Evolutionary conservation across 2,113 vertebrate genomes (phyloP).

Genomic region (Hymenochirus boettgeri): DNA sequence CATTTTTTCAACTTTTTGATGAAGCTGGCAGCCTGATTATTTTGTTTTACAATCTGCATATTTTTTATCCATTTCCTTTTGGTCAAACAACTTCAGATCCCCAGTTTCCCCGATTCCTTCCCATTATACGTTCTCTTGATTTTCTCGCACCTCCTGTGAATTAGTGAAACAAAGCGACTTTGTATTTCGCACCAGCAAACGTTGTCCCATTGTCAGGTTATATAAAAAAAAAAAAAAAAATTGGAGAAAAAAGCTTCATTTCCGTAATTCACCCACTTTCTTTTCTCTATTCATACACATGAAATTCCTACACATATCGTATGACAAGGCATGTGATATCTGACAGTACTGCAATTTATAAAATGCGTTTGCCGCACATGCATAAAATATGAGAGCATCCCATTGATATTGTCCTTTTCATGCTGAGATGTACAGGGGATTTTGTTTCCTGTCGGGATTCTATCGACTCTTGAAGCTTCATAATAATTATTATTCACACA

Average conservation of each 20-base stretch:
- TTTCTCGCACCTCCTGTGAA: constrained; percentile 20
- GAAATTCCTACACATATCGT: not conserved
- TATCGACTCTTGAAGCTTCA: too few species aligned
- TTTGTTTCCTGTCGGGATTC: too few species aligned
- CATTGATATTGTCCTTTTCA: too few species aligned
- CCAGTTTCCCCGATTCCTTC: not conserved
- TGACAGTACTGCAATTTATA: constrained; percentile 30
- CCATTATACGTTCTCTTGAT: constrained; percentile 18
- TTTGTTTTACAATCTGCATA: constrained; percentile 33
- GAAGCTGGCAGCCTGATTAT: constrained; percentile 32
- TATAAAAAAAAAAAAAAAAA: constrained; percentile 25
- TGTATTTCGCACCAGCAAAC: constrained; percentile 10
- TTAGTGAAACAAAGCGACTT: constrained; percentile 32
- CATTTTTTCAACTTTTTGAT: constrained; percentile 5
- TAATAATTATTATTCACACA: too few species aligned
- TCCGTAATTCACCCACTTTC: constrained; percentile 15
- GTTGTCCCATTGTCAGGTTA: constrained; percentile 30
- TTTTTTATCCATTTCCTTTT: constrained; percentile 5
- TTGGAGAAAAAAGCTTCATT: constrained; percentile 8
- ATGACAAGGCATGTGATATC: not conserved
- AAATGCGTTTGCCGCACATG: constrained; percentile 4
- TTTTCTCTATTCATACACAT: not conserved
- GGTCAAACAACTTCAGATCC: constrained; percentile 20
- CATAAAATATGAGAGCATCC: constrained; percentile 9
- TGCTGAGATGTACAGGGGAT: too few species aligned